A percentile compares a stretch with the other conserved stretches of the same genome.
Evolutionary conservation across 1,140 invertebrate species (phyloP).

Genomic region (Bradynema listronoti): DNA sequence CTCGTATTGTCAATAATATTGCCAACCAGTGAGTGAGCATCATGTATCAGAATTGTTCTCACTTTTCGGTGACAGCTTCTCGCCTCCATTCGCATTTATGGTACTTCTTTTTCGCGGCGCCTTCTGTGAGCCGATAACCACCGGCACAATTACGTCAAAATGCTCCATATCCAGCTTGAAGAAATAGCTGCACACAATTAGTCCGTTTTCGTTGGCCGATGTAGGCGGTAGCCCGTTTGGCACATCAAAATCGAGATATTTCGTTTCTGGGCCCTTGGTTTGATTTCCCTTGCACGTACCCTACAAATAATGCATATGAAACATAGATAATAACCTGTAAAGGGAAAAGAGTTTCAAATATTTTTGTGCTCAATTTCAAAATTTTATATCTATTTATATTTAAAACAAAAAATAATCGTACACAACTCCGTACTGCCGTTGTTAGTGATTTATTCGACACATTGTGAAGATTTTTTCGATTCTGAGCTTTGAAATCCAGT

Average conservation of each 20-base stretch:
- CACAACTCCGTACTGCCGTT: constrained; percentile 38
- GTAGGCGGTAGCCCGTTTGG: constrained; percentile 38
- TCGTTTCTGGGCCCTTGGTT: constrained; percentile 33
- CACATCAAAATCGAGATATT: constrained; percentile 29
- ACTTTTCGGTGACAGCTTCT: too few species aligned
- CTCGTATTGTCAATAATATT: too few species aligned
- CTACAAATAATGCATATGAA: constrained; percentile 18
- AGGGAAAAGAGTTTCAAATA: too few species aligned
- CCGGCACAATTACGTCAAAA: constrained; percentile 45
- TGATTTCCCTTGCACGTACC: constrained; percentile 39
- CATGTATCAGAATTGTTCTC: too few species aligned
- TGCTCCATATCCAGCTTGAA: constrained; percentile 45
- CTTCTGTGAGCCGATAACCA: constrained; percentile 40
- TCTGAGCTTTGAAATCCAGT: constrained; percentile 34
- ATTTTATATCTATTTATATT: too few species aligned
- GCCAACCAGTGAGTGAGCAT: too few species aligned
- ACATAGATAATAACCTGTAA: constrained; percentile 6
- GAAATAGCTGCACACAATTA: constrained; percentile 38
- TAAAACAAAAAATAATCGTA: constrained; percentile 9
- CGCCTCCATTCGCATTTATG: too few species aligned
- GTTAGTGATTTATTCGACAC: constrained; percentile 34
- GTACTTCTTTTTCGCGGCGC: too few species aligned
- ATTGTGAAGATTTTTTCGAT: constrained; percentile 2
- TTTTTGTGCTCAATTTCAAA: too few species aligned
- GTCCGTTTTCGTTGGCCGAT: constrained; percentile 37